Conservation (phyloP, 2,888 invertebrate genomes). For the Globia sparganii region DNA sequence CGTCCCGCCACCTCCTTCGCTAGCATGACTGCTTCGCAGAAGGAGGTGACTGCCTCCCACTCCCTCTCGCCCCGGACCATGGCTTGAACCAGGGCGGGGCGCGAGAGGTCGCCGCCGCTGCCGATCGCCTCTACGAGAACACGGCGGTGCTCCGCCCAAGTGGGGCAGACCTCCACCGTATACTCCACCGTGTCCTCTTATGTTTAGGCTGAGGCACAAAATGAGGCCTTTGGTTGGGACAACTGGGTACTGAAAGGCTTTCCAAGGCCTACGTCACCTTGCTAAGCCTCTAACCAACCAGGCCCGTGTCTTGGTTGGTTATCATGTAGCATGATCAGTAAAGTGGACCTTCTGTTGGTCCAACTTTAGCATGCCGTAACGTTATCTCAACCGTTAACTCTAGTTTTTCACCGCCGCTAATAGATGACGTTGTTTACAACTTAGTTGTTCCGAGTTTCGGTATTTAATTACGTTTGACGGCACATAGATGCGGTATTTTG, state of each 20-base stretch:
- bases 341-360: conserved; percentile 30
- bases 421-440: conserved; percentile 73
- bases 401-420: conserved; percentile 72
- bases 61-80: no score
- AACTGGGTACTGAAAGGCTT: neutral
- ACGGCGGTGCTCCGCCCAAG: no score
- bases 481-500: conserved; percentile 44
- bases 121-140: no score
- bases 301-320: neutral
- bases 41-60: no score
- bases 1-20: no score
- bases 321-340: neutral
- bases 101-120: no score
- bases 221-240: neutral
- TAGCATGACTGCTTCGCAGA: no score
- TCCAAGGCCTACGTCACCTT: neutral
- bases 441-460: conserved; percentile 51
- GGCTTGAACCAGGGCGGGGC: no score
- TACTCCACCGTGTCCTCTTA: no score
- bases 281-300: neutral
- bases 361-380: conserved; percentile 21
- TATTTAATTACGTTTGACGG: conserved; percentile 61
- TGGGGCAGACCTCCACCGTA: no score
- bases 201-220: neutral
- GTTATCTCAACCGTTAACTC: conserved; percentile 71